These are phyloP conservation scores for Phthorimaea operculella DNA, from an alignment of 1,140 invertebrate genomes.

Conservation along the genomic window DNA sequence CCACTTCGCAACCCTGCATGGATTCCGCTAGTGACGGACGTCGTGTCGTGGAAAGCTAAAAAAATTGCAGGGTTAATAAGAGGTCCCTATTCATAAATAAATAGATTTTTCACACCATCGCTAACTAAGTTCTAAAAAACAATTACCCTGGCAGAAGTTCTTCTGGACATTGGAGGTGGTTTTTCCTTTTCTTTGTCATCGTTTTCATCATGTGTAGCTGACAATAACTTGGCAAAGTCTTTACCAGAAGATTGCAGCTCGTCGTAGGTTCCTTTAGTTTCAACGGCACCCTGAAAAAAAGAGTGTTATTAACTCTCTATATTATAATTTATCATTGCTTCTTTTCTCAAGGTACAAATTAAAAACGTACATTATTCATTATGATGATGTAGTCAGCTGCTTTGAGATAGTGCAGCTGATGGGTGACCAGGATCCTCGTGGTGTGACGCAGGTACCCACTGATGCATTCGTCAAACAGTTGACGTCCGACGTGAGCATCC, in stretches of 20 bases:
- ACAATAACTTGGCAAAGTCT: constrained; percentile 74
- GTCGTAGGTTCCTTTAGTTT: constrained; percentile 66
- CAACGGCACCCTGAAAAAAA: constrained; percentile 55
- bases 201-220: constrained; percentile 59
- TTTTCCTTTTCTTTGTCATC: constrained; percentile 36
- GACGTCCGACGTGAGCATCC: constrained; percentile 82
- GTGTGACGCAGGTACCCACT: constrained; percentile 76
- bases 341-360: background rate
- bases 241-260: constrained; percentile 70
- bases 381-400: constrained; percentile 81
- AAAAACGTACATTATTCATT: constrained; percentile 73
- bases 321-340: no score
- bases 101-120: no score
- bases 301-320: background rate
- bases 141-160: constrained; percentile 53
- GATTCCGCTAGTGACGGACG: constrained; percentile 51
- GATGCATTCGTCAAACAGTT: constrained; percentile 82
- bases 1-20: constrained; percentile 38
- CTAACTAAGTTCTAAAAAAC: no score
- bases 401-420: constrained; percentile 86
- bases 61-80: background rate
- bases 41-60: constrained; percentile 48
- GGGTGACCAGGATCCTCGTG: constrained; percentile 85
- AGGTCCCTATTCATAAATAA: background rate
- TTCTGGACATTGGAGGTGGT: constrained; percentile 41